Evolutionary conservation across 2,797 vertebrate genomes (phyloP).

Genomic region (Cottoperca gobio): DNA sequence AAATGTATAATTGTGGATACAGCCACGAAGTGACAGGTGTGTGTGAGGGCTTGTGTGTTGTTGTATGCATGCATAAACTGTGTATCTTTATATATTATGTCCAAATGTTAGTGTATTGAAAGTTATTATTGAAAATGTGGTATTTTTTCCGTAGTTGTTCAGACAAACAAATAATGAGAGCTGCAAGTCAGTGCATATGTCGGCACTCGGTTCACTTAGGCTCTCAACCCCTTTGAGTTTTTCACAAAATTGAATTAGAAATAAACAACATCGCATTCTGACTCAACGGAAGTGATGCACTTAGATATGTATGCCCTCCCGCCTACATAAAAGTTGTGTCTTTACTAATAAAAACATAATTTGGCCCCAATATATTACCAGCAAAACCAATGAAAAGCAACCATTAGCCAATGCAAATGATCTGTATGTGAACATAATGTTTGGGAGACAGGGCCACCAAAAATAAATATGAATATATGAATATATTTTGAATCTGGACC

Average conservation of each 20-base stretch:
- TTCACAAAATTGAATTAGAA: background rate
- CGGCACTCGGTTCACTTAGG: background rate
- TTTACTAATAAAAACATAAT: slow-evolving; percentile 6
- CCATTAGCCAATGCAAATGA: slow-evolving; percentile 8
- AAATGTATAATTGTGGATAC: slow-evolving; percentile 2
- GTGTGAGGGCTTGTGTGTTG: background rate
- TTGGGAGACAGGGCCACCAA: too few species aligned
- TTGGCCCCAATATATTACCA: background rate
- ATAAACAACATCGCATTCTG: background rate
- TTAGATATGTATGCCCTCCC: background rate
- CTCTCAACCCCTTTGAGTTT: background rate
- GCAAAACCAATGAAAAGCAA: slow-evolving; percentile 8
- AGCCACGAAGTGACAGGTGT: background rate
- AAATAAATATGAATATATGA: too few species aligned
- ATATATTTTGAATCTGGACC: too few species aligned
- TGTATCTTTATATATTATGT: too few species aligned
- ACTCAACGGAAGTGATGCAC: background rate
- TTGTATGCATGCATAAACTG: background rate
- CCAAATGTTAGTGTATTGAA: too few species aligned
- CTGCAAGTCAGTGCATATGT: background rate
- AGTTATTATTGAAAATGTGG: background rate
- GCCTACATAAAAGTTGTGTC: background rate
- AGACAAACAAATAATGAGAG: slow-evolving; percentile 1
- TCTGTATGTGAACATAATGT: too few species aligned
- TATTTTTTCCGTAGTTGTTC: background rate